Percentiles rank a stretch among this genome's conserved stretches.
Evolutionary conservation across 1,140 invertebrate genomes (phyloP).

Genomic region (Platyura marginata): DNA sequence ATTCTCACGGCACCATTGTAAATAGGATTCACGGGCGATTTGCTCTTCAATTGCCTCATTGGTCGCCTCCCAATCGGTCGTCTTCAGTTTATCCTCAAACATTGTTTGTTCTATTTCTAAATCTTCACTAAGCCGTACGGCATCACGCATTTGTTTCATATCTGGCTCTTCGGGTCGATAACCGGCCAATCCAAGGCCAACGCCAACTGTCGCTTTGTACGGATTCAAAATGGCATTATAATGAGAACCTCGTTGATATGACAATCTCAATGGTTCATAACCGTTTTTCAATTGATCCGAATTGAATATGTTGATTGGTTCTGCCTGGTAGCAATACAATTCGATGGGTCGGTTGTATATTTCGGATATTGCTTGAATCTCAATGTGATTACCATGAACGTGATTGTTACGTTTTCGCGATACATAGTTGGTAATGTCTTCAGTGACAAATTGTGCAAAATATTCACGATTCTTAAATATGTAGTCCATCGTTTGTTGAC

Average conservation of each 20-base stretch:
- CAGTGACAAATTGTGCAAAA: slow-evolving; percentile 85
- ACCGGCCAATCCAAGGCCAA: slow-evolving; percentile 71
- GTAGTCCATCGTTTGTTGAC: slow-evolving; percentile 84
- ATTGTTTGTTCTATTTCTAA: slow-evolving; percentile 79
- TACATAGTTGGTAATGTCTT: slow-evolving; percentile 78
- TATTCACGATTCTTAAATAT: slow-evolving; percentile 75
- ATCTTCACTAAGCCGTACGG: slow-evolving; percentile 64
- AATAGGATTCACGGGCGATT: slow-evolving; percentile 73
- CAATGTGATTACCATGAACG: slow-evolving; percentile 85
- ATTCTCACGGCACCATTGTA: slow-evolving; percentile 68
- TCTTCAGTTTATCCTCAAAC: slow-evolving; percentile 81
- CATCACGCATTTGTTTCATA: slow-evolving; percentile 57
- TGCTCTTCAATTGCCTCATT: slow-evolving; percentile 85
- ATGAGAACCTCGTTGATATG: slow-evolving; percentile 78
- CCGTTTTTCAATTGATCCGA: slow-evolving; percentile 46
- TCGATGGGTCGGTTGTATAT: slow-evolving; percentile 86
- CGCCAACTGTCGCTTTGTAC: slow-evolving; percentile 66
- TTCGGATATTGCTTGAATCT: slow-evolving; percentile 87
- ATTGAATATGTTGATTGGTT: slow-evolving; percentile 85
- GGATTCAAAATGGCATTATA: slow-evolving; percentile 87
- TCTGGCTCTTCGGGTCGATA: slow-evolving; percentile 65
- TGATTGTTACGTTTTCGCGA: slow-evolving; percentile 56
- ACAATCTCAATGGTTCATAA: slow-evolving; percentile 70
- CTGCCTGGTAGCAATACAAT: slow-evolving; percentile 79
- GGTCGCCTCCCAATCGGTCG: slow-evolving; percentile 87